Percentiles rank a stretch among this genome's conserved stretches.
Evolutionary conservation across 2,113 vertebrate species (phyloP).

Genomic region (Crotalus horridus): DNA sequence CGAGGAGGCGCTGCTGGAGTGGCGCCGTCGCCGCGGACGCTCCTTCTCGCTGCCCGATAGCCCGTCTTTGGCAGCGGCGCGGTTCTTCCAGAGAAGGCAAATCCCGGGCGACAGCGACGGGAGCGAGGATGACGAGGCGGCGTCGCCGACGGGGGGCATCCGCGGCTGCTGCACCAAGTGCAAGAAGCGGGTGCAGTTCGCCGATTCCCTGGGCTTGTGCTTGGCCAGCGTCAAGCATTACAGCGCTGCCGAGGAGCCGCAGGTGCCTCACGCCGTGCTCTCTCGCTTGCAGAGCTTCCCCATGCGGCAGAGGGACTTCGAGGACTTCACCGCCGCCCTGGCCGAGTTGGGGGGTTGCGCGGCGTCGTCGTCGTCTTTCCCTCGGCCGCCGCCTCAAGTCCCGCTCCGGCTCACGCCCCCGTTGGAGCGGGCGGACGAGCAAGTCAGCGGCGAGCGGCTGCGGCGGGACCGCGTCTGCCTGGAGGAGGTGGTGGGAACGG

Average conservation of each 20-base stretch:
- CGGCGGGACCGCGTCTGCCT: slow-evolving; percentile 70
- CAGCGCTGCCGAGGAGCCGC: slow-evolving; percentile 80
- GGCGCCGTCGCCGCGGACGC: slow-evolving; percentile 36
- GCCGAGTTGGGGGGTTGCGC: slow-evolving; percentile 8
- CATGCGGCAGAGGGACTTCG: slow-evolving; percentile 42
- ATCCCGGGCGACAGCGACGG: neutral
- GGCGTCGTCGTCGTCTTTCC: accelerated
- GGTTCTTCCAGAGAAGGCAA: slow-evolving; percentile 11
- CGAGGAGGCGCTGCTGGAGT: neutral
- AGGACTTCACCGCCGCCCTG: slow-evolving; percentile 37
- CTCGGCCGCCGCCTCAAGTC: neutral
- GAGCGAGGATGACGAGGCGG: neutral
- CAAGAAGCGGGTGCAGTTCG: slow-evolving; percentile 87
- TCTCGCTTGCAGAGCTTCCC: slow-evolving; percentile 73
- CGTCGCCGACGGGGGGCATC: neutral
- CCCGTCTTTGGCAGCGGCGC: slow-evolving; percentile 34
- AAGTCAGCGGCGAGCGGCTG: slow-evolving; percentile 56
- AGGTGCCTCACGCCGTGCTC: slow-evolving; percentile 76
- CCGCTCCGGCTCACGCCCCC: slow-evolving; percentile 50
- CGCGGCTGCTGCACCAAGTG: slow-evolving; percentile 61
- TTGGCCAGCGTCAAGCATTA: slow-evolving; percentile 87
- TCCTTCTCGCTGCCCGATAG: slow-evolving; percentile 45
- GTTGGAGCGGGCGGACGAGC: slow-evolving; percentile 51
- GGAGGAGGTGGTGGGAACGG: slow-evolving; percentile 63
- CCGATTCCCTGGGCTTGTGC: slow-evolving; percentile 81